Evolutionary conservation across 2,113 vertebrate genomes (phyloP).

Genomic region (Neoarius graeffei): DNA sequence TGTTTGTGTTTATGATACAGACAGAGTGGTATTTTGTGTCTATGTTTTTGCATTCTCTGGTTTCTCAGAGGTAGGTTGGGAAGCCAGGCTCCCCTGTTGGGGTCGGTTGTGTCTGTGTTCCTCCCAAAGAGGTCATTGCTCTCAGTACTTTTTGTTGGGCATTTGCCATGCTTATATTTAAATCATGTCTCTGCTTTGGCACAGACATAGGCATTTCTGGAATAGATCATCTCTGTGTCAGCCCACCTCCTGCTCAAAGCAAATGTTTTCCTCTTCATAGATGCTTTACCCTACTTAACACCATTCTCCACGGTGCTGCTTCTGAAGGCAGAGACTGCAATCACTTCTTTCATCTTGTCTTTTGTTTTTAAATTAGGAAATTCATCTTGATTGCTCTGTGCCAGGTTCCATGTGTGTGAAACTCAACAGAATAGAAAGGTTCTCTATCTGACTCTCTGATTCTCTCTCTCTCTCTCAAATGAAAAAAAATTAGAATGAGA

Average conservation of each 20-base stretch:
- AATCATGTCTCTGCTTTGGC: slow-evolving; percentile 32
- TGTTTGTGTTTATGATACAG: slow-evolving; percentile 8
- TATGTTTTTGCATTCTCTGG: slow-evolving; percentile 18
- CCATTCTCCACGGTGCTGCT: neutral
- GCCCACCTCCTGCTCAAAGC: slow-evolving; percentile 20
- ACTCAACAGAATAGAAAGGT: slow-evolving; percentile 11
- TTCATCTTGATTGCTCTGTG: slow-evolving; percentile 19
- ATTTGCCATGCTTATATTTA: slow-evolving; percentile 51
- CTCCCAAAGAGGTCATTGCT: slow-evolving; percentile 26
- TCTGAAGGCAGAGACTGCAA: slow-evolving; percentile 26
- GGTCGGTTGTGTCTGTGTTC: slow-evolving; percentile 14
- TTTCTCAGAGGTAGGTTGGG: slow-evolving; percentile 7
- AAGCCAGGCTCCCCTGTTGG: slow-evolving; percentile 33
- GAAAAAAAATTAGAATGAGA: neutral
- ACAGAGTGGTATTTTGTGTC: slow-evolving; percentile 3
- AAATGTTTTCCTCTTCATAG: slow-evolving; percentile 11
- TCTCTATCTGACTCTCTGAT: neutral
- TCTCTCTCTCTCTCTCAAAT: neutral
- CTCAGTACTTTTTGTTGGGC: slow-evolving; percentile 36
- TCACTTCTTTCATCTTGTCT: slow-evolving; percentile 33
- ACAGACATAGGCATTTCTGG: slow-evolving; percentile 33
- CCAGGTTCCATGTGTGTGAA: neutral
- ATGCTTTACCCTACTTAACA: slow-evolving; percentile 5
- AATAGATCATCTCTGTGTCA: neutral
- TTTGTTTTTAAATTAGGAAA: slow-evolving; percentile 32